Evolutionary conservation across 2,797 vertebrate species (phyloP).

Genomic region (Sandelia bainsii): DNA sequence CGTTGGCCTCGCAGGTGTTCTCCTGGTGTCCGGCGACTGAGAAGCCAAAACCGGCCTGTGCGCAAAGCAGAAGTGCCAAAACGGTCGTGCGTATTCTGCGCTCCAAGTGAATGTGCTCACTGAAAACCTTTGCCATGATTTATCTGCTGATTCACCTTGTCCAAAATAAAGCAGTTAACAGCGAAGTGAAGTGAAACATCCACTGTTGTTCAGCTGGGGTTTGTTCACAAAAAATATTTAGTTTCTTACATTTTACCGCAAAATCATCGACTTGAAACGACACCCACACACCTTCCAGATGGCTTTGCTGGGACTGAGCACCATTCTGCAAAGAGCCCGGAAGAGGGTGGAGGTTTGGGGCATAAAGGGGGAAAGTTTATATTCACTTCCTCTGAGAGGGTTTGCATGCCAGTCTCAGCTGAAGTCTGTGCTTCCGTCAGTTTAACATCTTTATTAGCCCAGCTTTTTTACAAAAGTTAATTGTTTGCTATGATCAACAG

Average conservation of each 20-base stretch:
- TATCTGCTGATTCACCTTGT: background rate
- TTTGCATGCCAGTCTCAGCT: constrained; percentile 52
- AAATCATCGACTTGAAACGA: background rate
- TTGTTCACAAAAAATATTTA: background rate
- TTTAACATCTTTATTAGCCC: constrained; percentile 9
- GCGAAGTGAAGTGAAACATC: background rate
- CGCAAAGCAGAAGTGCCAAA: constrained; percentile 67
- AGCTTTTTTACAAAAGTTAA: constrained; percentile 1
- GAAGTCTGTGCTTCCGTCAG: constrained; percentile 30
- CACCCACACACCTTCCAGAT: constrained; percentile 10
- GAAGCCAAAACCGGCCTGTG: constrained; percentile 62
- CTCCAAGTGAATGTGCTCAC: constrained; percentile 25
- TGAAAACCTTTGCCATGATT: constrained; percentile 45
- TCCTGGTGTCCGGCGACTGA: constrained; percentile 81
- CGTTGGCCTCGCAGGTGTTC: constrained; percentile 86
- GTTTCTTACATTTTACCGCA: constrained; percentile 60
- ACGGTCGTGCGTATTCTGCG: constrained; percentile 50
- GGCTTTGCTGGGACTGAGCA: constrained; percentile 25
- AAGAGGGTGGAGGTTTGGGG: constrained; percentile 55
- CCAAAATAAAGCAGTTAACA: background rate
- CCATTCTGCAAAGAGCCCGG: constrained; percentile 31
- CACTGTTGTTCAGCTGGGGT: constrained; percentile 4
- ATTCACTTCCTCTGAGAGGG: constrained; percentile 52
- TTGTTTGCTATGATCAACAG: no score
- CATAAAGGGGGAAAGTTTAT: constrained; percentile 47